Conservation (phyloP, 2,888 invertebrate genomes). For the Nymphalis urticae region DNA sequence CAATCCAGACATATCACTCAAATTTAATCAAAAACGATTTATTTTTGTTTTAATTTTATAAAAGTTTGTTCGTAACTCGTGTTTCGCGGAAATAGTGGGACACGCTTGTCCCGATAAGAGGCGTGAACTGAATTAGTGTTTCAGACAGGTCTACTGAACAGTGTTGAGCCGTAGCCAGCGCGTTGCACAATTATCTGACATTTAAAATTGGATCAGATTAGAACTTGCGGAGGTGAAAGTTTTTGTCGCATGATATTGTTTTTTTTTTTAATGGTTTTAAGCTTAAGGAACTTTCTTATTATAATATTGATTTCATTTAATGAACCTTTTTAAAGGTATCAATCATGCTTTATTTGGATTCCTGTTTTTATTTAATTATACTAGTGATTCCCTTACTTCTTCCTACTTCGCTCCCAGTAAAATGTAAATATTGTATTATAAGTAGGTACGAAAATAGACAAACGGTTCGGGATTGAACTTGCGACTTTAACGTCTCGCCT, state of each 20-base stretch:
- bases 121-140: conserved; percentile 60
- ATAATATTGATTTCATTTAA: too few relatives aligned
- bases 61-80: conserved; percentile 21
- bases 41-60: background rate
- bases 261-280: background rate
- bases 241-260: conserved; percentile 18
- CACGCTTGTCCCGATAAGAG: conserved; percentile 50
- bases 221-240: conserved; percentile 31
- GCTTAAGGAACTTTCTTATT: background rate
- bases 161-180: conserved; percentile 72
- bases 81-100: conserved; percentile 38
- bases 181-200: conserved; percentile 81
- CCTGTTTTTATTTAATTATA: too few relatives aligned
- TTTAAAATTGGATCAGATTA: conserved; percentile 77
- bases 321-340: too few relatives aligned
- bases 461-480: too few relatives aligned
- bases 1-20: conserved; percentile 1
- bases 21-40: background rate
- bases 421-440: too few relatives aligned
- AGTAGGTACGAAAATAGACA: too few relatives aligned
- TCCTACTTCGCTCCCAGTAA: too few relatives aligned
- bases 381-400: too few relatives aligned
- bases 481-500: too few relatives aligned
- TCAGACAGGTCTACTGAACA: conserved; percentile 53
- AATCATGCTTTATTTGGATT: too few relatives aligned